Percentiles rank a stretch among this genome's conserved stretches.
Evolutionary conservation across 2,797 vertebrate genomes (phyloP).

Genomic region (Enoplosus armatus): DNA sequence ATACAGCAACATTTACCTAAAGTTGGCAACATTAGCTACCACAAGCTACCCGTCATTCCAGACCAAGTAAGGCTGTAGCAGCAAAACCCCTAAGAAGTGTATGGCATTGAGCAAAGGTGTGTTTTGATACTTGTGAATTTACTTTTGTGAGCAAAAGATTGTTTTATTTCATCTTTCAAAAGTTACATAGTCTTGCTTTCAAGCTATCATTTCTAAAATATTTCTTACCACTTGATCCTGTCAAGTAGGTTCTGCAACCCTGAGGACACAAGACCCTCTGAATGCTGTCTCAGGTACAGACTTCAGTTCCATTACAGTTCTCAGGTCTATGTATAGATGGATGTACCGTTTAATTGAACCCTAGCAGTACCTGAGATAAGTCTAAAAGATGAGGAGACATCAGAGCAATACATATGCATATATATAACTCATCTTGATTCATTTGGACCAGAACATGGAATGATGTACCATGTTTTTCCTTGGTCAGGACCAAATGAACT

Average conservation of each 20-base stretch:
- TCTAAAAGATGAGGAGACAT: neutral
- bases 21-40: neutral
- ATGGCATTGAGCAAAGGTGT: neutral
- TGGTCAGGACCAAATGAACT: neutral
- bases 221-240: neutral
- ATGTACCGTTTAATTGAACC: too few species aligned
- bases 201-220: neutral
- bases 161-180: neutral
- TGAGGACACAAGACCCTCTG: too few species aligned
- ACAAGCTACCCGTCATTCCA: neutral
- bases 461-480: neutral
- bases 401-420: neutral
- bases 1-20: too few species aligned
- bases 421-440: neutral
- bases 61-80: neutral
- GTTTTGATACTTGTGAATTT: neutral
- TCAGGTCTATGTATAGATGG: too few species aligned
- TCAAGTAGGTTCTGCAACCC: too few species aligned
- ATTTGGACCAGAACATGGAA: too few species aligned
- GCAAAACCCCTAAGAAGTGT: too few species aligned
- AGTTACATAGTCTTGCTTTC: neutral
- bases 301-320: too few species aligned
- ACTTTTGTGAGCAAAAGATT: neutral
- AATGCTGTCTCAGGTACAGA: too few species aligned
- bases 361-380: neutral